Conservation (phyloP, 2,113 vertebrate species). For the Phycodurus eques region DNA sequence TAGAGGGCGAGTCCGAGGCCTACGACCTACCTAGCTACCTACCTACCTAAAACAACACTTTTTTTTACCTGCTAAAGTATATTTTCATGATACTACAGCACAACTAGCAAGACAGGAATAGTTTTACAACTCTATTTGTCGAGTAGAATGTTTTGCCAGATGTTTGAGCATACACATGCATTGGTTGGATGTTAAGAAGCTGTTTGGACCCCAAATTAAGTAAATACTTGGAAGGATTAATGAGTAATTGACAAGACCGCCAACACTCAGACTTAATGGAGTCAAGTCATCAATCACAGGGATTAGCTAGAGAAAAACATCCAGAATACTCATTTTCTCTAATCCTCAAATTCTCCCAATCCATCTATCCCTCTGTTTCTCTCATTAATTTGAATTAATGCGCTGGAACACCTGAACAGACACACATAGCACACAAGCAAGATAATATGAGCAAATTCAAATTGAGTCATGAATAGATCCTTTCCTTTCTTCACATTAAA, state of each 20-base stretch:
- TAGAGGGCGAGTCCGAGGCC: too few relatives aligned
- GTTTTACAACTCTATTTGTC: neutral
- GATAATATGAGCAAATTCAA: neutral
- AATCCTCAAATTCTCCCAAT: slow-evolving; percentile 34
- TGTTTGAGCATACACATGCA: slow-evolving; percentile 9
- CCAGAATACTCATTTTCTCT: slow-evolving; percentile 32
- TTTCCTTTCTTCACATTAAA: slow-evolving; percentile 5
- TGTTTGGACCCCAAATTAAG: slow-evolving; percentile 29
- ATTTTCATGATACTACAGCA: neutral
- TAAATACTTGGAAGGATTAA: slow-evolving; percentile 60
- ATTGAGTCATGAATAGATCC: slow-evolving; percentile 7
- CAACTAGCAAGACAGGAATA: neutral
- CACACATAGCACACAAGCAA: neutral
- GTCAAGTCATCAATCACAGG: slow-evolving; percentile 57
- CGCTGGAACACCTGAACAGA: slow-evolving; percentile 14
- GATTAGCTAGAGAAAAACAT: slow-evolving; percentile 55
- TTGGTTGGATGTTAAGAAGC: slow-evolving; percentile 17
- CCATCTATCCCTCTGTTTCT: slow-evolving; percentile 8
- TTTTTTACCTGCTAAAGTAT: too few relatives aligned
- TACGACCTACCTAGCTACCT: too few relatives aligned
- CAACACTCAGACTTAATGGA: slow-evolving; percentile 54
- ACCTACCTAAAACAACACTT: neutral
- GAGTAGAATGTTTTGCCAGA: neutral
- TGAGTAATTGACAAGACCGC: slow-evolving; percentile 51
- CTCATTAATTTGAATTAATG: slow-evolving; percentile 7